Evolutionary conservation across 92 coral and sea anemone genomes (phyloP).

Genomic region (Parazoanthus atlanticus): DNA sequence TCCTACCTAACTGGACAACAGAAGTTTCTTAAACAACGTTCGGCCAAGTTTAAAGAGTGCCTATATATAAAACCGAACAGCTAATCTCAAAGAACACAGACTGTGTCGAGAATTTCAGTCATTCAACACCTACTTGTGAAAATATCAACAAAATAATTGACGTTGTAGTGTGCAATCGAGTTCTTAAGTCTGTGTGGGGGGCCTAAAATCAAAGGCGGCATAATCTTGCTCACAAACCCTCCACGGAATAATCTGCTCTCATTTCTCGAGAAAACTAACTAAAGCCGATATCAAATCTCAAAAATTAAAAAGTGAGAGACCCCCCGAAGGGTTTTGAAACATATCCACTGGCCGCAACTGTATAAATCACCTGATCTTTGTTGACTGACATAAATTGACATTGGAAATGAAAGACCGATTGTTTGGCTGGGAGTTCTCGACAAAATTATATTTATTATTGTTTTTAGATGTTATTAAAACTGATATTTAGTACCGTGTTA

Average conservation of each 20-base stretch:
- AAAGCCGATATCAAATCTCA: conserved; percentile 37
- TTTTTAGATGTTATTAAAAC: not conserved
- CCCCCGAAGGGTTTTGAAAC: conserved; percentile 10
- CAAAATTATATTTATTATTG: not conserved
- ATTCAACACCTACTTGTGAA: conserved; percentile 2
- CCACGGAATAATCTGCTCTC: conserved; percentile 22
- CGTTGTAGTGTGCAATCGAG: not conserved
- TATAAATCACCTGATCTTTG: not conserved
- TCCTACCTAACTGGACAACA: not conserved
- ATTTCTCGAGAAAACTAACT: not conserved
- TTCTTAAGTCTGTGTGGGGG: conserved; percentile 30
- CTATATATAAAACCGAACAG: not conserved
- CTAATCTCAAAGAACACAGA: not conserved
- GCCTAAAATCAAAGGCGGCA: not conserved
- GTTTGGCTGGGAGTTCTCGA: not conserved
- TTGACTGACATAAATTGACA: not conserved
- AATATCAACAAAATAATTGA: conserved; percentile 16
- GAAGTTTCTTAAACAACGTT: not conserved
- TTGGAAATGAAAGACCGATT: not conserved
- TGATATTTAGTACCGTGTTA: not conserved
- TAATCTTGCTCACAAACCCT: conserved; percentile 20
- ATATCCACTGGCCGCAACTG: not conserved
- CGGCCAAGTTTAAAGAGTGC: not conserved
- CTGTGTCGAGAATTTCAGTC: not conserved
- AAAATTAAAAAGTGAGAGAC: not conserved